A percentile compares a stretch with the other conserved stretches of the same genome.
Conservation (phyloP, 2,797 vertebrate species). For the Hemitrygon akajei region DNA sequence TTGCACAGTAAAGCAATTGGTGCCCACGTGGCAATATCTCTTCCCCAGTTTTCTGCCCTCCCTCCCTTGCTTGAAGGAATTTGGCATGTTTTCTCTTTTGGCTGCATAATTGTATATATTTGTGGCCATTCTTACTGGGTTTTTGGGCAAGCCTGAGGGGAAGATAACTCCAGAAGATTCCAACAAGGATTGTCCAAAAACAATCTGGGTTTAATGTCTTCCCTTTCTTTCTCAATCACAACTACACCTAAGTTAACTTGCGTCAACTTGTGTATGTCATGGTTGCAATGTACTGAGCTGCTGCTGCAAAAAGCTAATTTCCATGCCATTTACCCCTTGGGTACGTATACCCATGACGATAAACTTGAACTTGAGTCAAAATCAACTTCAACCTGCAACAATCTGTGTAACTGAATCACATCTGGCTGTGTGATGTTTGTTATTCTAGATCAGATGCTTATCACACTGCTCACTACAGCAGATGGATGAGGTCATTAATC, state of each 20-base stretch:
- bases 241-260: neutral
- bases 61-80: no score
- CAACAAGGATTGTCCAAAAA: neutral
- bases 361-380: neutral
- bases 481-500: neutral
- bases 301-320: no score
- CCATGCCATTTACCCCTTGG: no score
- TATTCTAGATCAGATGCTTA: neutral
- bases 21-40: no score
- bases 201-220: neutral
- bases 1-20: no score
- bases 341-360: no score
- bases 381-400: neutral
- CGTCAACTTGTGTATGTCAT: no score
- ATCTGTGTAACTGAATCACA: neutral
- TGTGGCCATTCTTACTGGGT: neutral
- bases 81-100: no score
- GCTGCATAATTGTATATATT: no score
- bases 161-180: neutral
- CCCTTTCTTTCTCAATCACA: neutral
- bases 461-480: neutral
- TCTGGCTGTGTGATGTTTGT: neutral
- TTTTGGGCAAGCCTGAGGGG: neutral
- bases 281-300: no score
- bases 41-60: no score